Evolutionary conservation across 2,797 vertebrate species (phyloP).

Genomic region (Dallia pectoralis): DNA sequence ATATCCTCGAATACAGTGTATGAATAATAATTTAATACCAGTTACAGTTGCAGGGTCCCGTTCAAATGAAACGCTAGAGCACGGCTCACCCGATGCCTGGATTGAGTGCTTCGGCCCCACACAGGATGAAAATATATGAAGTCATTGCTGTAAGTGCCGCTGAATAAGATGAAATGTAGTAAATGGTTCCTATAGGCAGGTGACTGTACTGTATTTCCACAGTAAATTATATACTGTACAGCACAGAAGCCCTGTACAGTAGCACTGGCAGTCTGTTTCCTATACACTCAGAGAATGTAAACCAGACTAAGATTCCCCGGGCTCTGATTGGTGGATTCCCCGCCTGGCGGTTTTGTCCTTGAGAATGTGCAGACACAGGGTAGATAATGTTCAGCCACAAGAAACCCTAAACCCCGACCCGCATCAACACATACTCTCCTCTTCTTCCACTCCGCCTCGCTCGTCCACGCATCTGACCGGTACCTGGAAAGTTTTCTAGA

Average conservation of each 20-base stretch:
- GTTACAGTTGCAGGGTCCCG: no score
- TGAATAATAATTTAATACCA: background rate
- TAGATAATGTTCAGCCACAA: constrained; percentile 84
- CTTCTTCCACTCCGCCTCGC: constrained; percentile 10
- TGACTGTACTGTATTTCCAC: no score
- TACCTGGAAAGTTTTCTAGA: no score
- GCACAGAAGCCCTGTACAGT: background rate
- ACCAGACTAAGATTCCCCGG: constrained; percentile 57
- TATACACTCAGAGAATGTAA: constrained; percentile 48
- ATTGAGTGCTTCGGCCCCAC: no score
- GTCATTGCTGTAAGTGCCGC: no score
- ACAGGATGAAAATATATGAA: no score
- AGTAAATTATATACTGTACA: background rate
- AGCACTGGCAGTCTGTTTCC: background rate
- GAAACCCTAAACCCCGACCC: constrained; percentile 77
- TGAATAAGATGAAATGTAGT: no score
- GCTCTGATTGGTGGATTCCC: constrained; percentile 64
- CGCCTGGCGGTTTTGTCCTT: constrained; percentile 74
- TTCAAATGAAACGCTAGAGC: no score
- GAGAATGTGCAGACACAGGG: constrained; percentile 82
- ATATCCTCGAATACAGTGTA: background rate
- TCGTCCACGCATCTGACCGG: background rate
- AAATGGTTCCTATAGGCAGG: no score
- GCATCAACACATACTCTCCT: constrained; percentile 71
- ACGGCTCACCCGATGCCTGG: no score